phyloP scores from a whole-genome alignment of 2,888 invertebrate genomes.

The Tethea ocularis region DNA sequence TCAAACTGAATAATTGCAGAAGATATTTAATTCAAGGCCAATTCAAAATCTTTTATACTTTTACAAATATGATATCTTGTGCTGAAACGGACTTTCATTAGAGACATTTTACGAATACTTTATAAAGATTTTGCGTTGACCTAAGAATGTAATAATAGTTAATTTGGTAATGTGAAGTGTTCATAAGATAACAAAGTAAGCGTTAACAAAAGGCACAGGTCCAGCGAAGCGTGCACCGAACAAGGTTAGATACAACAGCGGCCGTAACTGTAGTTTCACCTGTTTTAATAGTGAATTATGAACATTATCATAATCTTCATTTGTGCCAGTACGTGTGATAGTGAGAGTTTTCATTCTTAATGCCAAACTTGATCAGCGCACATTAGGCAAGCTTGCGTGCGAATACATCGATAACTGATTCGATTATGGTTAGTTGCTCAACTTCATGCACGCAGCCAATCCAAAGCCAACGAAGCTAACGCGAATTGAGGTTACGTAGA shows the following conservation, averaged over 20 bases:
- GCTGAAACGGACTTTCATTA: neutral
- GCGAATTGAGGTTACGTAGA: conserved; percentile 34
- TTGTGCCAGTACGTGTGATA: conserved; percentile 46
- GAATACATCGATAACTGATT: conserved; percentile 45
- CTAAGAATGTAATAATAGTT: conserved; percentile 2
- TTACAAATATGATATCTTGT: neutral
- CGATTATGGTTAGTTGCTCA: conserved; percentile 26
- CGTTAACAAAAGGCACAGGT: conserved; percentile 48
- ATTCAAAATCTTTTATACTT: too few relatives aligned
- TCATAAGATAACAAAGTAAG: conserved; percentile 40
- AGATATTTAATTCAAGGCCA: neutral
- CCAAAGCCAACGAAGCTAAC: conserved; percentile 22
- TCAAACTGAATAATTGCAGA: neutral
- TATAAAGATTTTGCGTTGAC: neutral
- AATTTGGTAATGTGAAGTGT: conserved; percentile 16
- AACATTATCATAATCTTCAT: conserved; percentile 45
- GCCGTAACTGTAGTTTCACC: conserved; percentile 55
- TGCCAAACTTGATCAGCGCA: conserved; percentile 12
- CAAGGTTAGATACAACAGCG: conserved; percentile 59
- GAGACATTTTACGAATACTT: too few relatives aligned
- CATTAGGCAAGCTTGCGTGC: conserved; percentile 47
- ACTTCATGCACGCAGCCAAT: conserved; percentile 19
- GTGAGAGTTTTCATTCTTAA: conserved; percentile 51
- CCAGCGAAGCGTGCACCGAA: conserved; percentile 52
- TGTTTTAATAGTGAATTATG: conserved; percentile 34